A percentile compares a stretch with the other conserved stretches of the same genome.
Conservation (phyloP, 2,888 invertebrate species). For the Ischnus inquisitorius region DNA sequence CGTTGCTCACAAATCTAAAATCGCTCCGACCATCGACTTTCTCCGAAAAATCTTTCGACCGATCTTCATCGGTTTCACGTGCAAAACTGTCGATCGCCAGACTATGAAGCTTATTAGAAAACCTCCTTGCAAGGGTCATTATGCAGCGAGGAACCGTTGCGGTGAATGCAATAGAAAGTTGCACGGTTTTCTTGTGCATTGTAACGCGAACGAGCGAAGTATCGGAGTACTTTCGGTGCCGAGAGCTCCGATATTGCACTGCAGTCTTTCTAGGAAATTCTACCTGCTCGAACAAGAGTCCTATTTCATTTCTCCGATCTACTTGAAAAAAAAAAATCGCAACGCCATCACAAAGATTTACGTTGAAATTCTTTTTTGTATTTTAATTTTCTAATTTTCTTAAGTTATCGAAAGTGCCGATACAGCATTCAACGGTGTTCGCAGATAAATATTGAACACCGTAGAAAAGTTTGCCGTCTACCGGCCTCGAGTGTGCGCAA, state of each 20-base stretch:
- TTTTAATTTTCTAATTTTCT: not conserved
- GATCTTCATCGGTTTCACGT: too few relatives aligned
- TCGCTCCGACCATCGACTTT: too few relatives aligned
- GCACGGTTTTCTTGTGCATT: conserved; percentile 23
- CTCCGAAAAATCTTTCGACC: too few relatives aligned
- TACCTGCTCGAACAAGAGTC: not conserved
- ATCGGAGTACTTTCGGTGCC: conserved; percentile 22
- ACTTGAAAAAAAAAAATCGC: not conserved
- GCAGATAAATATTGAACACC: not conserved
- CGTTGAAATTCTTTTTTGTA: not conserved
- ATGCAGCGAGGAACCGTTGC: not conserved
- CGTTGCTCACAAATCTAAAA: too few relatives aligned
- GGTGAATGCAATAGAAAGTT: conserved; percentile 58
- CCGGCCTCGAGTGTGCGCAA: not conserved
- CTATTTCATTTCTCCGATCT: not conserved
- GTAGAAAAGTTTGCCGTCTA: not conserved
- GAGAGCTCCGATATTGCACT: not conserved
- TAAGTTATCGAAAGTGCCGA: not conserved
- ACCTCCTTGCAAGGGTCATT: conserved; percentile 30
- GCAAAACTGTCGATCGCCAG: too few relatives aligned
- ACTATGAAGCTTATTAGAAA: conserved; percentile 13
- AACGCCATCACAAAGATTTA: too few relatives aligned
- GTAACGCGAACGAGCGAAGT: not conserved
- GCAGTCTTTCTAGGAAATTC: not conserved
- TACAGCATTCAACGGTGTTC: not conserved